Evolutionary conservation across 2,113 vertebrate genomes (phyloP).

Genomic region (Smithornis capensis): DNA sequence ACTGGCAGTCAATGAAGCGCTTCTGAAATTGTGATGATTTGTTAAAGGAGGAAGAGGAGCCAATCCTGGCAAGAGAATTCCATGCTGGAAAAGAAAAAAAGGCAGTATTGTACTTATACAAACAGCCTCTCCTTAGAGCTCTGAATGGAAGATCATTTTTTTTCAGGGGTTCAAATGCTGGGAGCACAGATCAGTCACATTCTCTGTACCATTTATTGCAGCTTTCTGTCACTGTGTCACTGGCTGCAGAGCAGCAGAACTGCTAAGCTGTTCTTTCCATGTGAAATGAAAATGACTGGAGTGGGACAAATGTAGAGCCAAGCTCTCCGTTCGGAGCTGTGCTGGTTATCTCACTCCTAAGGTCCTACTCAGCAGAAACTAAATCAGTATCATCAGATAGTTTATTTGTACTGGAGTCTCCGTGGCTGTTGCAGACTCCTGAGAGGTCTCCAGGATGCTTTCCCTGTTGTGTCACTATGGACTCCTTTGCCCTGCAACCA

Average conservation of each 20-base stretch:
- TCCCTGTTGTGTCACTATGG: background rate
- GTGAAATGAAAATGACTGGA: slow-evolving; percentile 26
- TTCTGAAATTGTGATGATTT: background rate
- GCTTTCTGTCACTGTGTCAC: background rate
- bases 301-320: slow-evolving; percentile 24
- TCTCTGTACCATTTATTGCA: background rate
- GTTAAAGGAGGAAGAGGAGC: slow-evolving; percentile 16
- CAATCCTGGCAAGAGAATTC: background rate
- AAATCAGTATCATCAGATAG: background rate
- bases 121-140: background rate
- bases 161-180: background rate
- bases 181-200: background rate
- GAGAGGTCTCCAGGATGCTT: background rate
- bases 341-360: slow-evolving; percentile 10
- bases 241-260: background rate
- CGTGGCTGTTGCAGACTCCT: background rate
- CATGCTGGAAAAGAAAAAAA: background rate
- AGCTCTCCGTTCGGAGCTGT: background rate
- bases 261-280: background rate
- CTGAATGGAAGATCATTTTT: background rate
- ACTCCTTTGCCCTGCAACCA: background rate
- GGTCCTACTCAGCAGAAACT: slow-evolving; percentile 40
- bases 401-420: slow-evolving; percentile 23
- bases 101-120: background rate
- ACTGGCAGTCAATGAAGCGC: background rate